Conservation (phyloP, 2,888 invertebrate genomes). For the Harpalus rufipes region DNA sequence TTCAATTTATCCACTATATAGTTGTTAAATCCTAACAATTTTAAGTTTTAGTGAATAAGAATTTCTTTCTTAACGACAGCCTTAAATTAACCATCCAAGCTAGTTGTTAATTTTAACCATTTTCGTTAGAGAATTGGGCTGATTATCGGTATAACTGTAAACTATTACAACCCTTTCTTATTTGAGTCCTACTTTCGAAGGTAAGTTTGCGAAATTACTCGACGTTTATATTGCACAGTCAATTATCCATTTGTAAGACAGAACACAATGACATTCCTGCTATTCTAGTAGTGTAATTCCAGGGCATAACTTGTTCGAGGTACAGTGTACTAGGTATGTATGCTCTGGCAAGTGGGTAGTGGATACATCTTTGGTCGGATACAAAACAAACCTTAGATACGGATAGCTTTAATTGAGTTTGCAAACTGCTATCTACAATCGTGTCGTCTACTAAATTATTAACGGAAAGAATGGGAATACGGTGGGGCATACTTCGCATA, state of each 20-base stretch:
- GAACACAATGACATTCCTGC: constrained; percentile 29
- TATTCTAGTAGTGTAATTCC: constrained; percentile 19
- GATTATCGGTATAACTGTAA: no score
- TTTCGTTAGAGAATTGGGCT: no score
- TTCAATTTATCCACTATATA: no score
- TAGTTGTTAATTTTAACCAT: no score
- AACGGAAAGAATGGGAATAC: constrained; percentile 62
- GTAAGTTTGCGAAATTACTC: constrained; percentile 5
- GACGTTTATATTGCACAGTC: constrained; percentile 22
- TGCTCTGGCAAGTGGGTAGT: background rate
- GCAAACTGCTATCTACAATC: constrained; percentile 62
- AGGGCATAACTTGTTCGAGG: constrained; percentile 17
- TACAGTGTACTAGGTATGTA: constrained; percentile 4
- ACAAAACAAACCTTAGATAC: constrained; percentile 64
- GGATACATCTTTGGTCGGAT: constrained; percentile 51
- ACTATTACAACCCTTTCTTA: no score
- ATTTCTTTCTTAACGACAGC: no score
- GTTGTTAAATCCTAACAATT: no score
- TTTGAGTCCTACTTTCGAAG: background rate
- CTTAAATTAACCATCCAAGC: no score
- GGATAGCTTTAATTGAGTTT: constrained; percentile 67
- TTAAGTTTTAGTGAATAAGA: no score
- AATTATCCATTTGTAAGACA: constrained; percentile 28
- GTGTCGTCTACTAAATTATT: constrained; percentile 65
- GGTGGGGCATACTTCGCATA: background rate